phyloP scores from a whole-genome alignment of 2,888 invertebrate species.

The Drosophila subquinaria region DNA sequence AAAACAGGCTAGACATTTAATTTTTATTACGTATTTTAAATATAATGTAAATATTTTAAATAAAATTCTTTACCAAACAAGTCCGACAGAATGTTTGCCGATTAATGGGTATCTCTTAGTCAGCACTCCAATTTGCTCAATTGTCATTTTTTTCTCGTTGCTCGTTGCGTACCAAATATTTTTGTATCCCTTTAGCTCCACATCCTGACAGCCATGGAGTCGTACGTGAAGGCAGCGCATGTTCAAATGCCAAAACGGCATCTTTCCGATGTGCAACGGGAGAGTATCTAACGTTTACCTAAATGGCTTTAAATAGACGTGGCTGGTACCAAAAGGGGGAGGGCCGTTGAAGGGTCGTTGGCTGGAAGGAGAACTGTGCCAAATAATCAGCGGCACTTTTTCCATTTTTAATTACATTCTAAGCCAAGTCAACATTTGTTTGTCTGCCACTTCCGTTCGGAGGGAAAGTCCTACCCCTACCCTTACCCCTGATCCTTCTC shows the following conservation, averaged over 20 bases:
- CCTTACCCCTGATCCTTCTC: not conserved
- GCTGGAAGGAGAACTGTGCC: slow-evolving; percentile 12
- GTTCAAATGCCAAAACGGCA: slow-evolving; percentile 34
- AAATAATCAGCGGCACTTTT: slow-evolving; percentile 63
- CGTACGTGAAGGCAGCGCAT: slow-evolving; percentile 55
- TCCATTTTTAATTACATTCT: slow-evolving; percentile 69
- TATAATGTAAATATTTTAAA: too few species aligned
- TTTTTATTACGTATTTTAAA: too few species aligned
- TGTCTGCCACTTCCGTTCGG: slow-evolving; percentile 46
- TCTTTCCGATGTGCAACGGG: slow-evolving; percentile 23
- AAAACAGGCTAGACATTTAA: too few species aligned
- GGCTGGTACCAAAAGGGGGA: not conserved
- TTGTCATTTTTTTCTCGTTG: slow-evolving; percentile 15
- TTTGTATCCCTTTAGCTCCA: slow-evolving; percentile 18
- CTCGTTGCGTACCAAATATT: slow-evolving; percentile 19
- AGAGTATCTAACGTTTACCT: slow-evolving; percentile 29
- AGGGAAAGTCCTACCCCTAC: too few species aligned
- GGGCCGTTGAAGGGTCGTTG: not conserved
- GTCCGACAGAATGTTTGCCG: not conserved
- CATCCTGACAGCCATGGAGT: slow-evolving; percentile 31
- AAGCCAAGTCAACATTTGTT: slow-evolving; percentile 63
- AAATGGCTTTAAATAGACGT: slow-evolving; percentile 26
- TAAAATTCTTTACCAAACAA: too few species aligned
- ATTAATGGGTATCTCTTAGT: not conserved
- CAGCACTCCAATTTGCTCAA: not conserved